Evolutionary conservation across 2,888 invertebrate species (phyloP).

Genomic region (Heteromyza rotundicornis): DNA sequence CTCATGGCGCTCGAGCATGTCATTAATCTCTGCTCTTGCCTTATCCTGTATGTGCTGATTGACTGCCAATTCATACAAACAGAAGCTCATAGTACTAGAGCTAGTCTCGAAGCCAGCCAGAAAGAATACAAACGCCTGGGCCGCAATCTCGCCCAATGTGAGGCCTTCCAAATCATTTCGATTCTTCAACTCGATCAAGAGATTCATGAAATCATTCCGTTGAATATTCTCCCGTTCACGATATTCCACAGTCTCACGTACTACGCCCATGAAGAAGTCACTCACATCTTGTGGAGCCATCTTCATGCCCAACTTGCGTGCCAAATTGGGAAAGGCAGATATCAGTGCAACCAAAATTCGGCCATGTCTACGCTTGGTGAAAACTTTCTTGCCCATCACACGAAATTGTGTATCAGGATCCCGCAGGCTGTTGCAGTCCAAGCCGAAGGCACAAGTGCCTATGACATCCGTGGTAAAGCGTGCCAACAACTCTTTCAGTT

Average conservation of each 20-base stretch:
- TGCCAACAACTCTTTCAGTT: conserved; percentile 61
- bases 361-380: conserved; percentile 39
- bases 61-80: conserved; percentile 46
- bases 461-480: conserved; percentile 66
- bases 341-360: conserved; percentile 35
- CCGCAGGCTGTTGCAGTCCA: conserved; percentile 62
- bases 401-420: conserved; percentile 60
- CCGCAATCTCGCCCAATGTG: conserved; percentile 64
- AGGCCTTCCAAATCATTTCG: conserved; percentile 44
- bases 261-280: conserved; percentile 50
- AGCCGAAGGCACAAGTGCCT: conserved; percentile 63
- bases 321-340: conserved; percentile 40
- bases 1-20: conserved; percentile 38
- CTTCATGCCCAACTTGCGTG: conserved; percentile 40
- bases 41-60: conserved; percentile 47
- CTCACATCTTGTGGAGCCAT: conserved; percentile 41
- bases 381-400: conserved; percentile 43
- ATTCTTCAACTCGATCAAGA: conserved; percentile 64
- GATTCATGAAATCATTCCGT: conserved; percentile 65
- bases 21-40: conserved; percentile 43
- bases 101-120: conserved; percentile 67
- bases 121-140: conserved; percentile 67
- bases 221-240: conserved; percentile 54
- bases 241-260: conserved; percentile 58
- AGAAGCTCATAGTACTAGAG: conserved; percentile 63